These are phyloP conservation scores for Acrobasis consociella DNA, from an alignment of 2,888 invertebrate species.

Conservation along the genomic window DNA sequence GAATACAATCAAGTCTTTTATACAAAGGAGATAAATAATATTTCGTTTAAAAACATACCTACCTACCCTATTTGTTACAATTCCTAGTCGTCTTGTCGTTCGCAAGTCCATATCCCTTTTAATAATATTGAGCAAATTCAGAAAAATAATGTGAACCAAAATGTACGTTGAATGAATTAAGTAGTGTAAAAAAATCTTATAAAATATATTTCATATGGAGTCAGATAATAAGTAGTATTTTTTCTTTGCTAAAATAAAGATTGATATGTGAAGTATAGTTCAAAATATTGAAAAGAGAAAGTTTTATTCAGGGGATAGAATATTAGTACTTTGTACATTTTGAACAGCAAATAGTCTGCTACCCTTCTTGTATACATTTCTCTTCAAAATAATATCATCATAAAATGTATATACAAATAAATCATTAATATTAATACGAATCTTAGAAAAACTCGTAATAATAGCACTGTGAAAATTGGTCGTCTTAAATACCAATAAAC, in stretches of 20 bases:
- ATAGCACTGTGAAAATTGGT: constrained; percentile 16
- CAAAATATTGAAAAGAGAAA: neutral
- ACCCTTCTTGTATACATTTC: neutral
- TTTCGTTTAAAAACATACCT: constrained; percentile 34
- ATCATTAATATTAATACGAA: constrained; percentile 8
- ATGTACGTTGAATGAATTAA: neutral
- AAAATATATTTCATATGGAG: constrained; percentile 4
- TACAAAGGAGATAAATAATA: constrained; percentile 40
- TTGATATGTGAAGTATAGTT: constrained; percentile 22
- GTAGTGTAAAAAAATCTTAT: neutral
- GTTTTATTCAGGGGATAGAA: neutral
- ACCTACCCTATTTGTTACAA: constrained; percentile 49
- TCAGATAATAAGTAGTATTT: neutral
- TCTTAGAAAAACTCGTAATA: neutral
- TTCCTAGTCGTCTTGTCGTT: constrained; percentile 44
- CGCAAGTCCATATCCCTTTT: constrained; percentile 44
- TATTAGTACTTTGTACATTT: neutral
- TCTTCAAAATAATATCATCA: neutral
- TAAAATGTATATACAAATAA: neutral
- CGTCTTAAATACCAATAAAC: constrained; percentile 10
- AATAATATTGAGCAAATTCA: constrained; percentile 65
- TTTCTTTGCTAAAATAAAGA: constrained; percentile 31
- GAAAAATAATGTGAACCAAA: constrained; percentile 40
- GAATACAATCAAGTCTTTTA: constrained; percentile 36
- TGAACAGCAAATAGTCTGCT: neutral